Evolutionary conservation across 2,888 invertebrate genomes (phyloP), one percentile per base, ranked within the genome.

Genomic region (Thymelicus lineola): DNA sequence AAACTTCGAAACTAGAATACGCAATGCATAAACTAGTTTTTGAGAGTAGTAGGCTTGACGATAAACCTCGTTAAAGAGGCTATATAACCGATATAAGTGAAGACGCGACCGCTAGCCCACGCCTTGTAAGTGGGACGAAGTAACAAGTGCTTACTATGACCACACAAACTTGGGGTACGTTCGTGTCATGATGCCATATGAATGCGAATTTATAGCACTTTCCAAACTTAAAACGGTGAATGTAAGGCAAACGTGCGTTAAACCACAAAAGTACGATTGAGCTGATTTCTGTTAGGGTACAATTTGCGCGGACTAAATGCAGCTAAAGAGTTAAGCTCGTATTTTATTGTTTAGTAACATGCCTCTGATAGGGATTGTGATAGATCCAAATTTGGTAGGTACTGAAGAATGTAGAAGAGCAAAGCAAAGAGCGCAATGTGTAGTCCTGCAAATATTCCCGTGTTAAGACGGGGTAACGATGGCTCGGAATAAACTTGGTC

Each of bases 21-120:
- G 66, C 61, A 45, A 62, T 57, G 36, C 68, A 68, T 68, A 62
- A 68, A 68, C 68, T 68, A 68, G 68, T 62, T 68, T 68, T 68
- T 62, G 62, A 62, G 55, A 46, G 46, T 45, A 17, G 67, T 28
- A 10, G 68, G 57, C 68, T 28, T n/a, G 68, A 68, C 68, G 68
- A 68, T 68, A 68, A 68, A 68, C 68, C 68, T 68, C 62, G 61
- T 68, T 68, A 68, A 62, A 55, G 61, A 28, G 53, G 46, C 67
- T 36, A 60, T 68, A 68, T 46, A 68, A 62, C 67, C 67, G 61
- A 67, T 67, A 67, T 55, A 67, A 67, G 60, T 68, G 67, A 68
- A 68, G 67, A 61, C 60, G 60, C 67, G 61, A 68, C 67, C 67
- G 67, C 67, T 68, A 68, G 61, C 60, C 67, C 35, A 36, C 60